Evolutionary conservation across 2,797 vertebrate genomes (phyloP).

Genomic region (Trematomus bernacchii): DNA sequence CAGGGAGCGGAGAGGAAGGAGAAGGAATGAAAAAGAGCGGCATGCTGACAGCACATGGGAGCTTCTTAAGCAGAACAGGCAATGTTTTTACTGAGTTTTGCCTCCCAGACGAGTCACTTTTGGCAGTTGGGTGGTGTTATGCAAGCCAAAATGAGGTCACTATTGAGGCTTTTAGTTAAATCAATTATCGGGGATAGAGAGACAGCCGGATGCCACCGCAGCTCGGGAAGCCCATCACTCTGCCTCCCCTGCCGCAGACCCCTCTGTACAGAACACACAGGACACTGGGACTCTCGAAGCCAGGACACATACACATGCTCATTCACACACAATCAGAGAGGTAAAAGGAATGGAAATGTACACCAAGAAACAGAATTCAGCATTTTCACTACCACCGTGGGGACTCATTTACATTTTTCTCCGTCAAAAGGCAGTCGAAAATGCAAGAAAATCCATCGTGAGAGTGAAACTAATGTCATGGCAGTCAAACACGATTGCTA

Average conservation of each 20-base stretch:
- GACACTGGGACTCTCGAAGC: constrained; percentile 47
- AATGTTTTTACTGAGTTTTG: constrained; percentile 79
- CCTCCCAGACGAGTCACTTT: constrained; percentile 81
- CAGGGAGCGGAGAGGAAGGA: constrained; percentile 69
- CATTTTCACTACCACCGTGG: constrained; percentile 68
- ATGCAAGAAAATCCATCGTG: constrained; percentile 58
- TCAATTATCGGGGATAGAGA: constrained; percentile 80
- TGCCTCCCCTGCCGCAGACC: constrained; percentile 56
- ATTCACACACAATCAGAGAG: constrained; percentile 27
- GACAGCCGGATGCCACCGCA: constrained; percentile 67
- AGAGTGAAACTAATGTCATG: constrained; percentile 72
- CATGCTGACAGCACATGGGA: constrained; percentile 83
- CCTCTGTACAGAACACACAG: constrained; percentile 49
- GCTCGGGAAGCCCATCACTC: constrained; percentile 73
- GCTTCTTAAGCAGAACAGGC: constrained; percentile 81
- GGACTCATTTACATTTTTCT: constrained; percentile 58
- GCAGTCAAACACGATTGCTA: constrained; percentile 79
- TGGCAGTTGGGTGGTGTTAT: constrained; percentile 83
- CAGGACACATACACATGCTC: constrained; percentile 56
- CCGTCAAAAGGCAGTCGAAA: constrained; percentile 62
- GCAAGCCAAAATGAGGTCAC: constrained; percentile 84
- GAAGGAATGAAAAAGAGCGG: constrained; percentile 73
- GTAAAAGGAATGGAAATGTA: constrained; percentile 36
- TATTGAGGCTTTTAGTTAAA: constrained; percentile 85
- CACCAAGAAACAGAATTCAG: constrained; percentile 59